Percentiles rank a stretch among this genome's conserved stretches.
These are phyloP conservation scores for Misgurnus anguillicaudatus DNA, from an alignment of 2,113 vertebrate species.

Conservation along the genomic window DNA sequence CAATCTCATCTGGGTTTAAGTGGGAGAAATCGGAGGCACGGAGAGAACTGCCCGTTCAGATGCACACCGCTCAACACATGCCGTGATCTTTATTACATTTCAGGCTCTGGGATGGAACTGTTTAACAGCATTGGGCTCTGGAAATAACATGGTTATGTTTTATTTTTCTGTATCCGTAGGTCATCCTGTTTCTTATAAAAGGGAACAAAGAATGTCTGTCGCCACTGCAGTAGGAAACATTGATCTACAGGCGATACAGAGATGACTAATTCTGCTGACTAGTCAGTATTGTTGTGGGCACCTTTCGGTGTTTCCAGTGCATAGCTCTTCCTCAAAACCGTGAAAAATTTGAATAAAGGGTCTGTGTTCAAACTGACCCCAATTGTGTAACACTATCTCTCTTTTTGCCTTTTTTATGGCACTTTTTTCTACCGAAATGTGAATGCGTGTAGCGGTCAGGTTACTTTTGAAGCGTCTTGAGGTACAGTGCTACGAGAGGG, in stretches of 20 bases:
- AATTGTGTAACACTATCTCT: conserved; percentile 15
- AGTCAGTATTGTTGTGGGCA: neutral
- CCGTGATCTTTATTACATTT: conserved; percentile 61
- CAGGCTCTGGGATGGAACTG: conserved; percentile 47
- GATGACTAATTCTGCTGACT: conserved; percentile 6
- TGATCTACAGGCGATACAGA: neutral
- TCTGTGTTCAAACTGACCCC: neutral
- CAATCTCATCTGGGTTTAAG: conserved; percentile 44
- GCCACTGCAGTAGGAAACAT: conserved; percentile 7
- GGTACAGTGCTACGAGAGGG: conserved; percentile 52
- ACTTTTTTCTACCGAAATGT: conserved; percentile 19
- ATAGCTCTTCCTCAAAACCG: neutral
- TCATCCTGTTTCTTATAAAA: conserved; percentile 38
- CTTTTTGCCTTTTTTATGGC: neutral
- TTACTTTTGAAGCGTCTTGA: conserved; percentile 53
- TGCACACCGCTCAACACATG: conserved; percentile 43
- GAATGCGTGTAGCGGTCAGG: conserved; percentile 46
- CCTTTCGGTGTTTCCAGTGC: neutral
- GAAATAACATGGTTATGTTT: conserved; percentile 46
- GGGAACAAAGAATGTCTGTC: conserved; percentile 13
- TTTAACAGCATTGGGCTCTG: conserved; percentile 42
- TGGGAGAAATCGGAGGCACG: conserved; percentile 33
- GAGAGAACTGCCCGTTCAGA: conserved; percentile 30
- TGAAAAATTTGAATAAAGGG: conserved; percentile 16
- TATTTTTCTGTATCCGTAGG: conserved; percentile 44